Base-by-base conservation (phyloP, 2,888 invertebrate genomes). In the Allophyes oxyacanthae region DNA sequence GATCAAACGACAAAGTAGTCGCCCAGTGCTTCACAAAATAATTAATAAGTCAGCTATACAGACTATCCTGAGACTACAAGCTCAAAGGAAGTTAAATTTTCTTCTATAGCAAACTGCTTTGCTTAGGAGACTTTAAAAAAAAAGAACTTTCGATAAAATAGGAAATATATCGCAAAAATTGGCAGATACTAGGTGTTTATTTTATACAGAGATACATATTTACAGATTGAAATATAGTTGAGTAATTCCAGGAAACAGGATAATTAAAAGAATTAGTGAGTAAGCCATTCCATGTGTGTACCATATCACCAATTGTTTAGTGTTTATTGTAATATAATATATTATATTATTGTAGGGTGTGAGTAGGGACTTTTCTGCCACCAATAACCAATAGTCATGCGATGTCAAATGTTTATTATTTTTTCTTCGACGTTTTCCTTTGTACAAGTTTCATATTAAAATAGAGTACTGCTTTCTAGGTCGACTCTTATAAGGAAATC, bases 401-500 rank as follows among this genome's bases (percentile, higher is more conserved):
- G 49, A 68, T 28, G 14, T 53, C 10, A 34, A 56, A 25, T 52
- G n/a, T 46, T 7, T 0, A 13, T 14, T 20, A 56, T 34, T 34
- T 11, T 41, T 55, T 44, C 36, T 45, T 38, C 37, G 8, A 32
- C 15, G 15, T 9, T 32, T 36, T 10, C 26, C 1, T 44, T 37
- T 26, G 7, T 40, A 40, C n/a, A 44, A 28, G 10, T 58, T 41
- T 15, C 43, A 20, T 48, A 33, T 20, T 15, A 8, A 26, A 34
- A 20, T 32, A 15, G 13, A 49, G 10, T 14, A 13, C 41, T 36
- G 42, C 33, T 44, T 34, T 48, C 45, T 14, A 70, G 56, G 62
- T 67, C 48, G 40, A 51, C 36, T 46, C 26, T 59, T 34, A 50
- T 45, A 66, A 48, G 49, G 57, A 78, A 83, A 83, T 81, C 53